Evolutionary conservation across 1,140 invertebrate species (phyloP).

Genomic region (Cephus cinctus): DNA sequence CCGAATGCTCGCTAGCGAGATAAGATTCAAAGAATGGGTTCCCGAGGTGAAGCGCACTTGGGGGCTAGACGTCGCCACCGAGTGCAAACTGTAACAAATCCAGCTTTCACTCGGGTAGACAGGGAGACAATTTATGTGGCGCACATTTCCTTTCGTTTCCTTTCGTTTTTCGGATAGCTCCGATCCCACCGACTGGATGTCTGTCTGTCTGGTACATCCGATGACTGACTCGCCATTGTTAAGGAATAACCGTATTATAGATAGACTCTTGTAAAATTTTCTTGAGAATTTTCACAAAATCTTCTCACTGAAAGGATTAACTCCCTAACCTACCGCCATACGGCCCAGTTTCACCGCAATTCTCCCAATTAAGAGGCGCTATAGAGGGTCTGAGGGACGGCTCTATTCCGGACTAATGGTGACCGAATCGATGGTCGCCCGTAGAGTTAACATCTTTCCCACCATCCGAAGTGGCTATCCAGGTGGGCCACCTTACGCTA

Average conservation of each 20-base stretch:
- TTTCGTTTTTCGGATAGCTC: too few species aligned
- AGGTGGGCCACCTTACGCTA: constrained; percentile 7
- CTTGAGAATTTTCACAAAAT: not conserved
- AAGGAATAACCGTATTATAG: too few species aligned
- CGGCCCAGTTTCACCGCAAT: not conserved
- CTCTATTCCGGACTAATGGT: not conserved
- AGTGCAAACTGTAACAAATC: constrained; percentile 58
- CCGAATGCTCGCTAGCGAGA: constrained; percentile 13
- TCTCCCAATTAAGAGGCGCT: not conserved
- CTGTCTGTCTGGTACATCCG: constrained; percentile 31
- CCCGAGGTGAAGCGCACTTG: not conserved
- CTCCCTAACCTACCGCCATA: not conserved
- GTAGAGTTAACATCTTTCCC: not conserved
- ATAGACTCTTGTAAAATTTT: too few species aligned
- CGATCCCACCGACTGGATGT: too few species aligned
- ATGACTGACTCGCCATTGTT: too few species aligned
- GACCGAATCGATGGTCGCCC: not conserved
- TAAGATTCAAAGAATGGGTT: constrained; percentile 14
- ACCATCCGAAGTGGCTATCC: not conserved
- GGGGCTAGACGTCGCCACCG: constrained; percentile 37
- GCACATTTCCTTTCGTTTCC: constrained; percentile 49
- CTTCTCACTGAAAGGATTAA: not conserved
- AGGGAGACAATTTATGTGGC: constrained; percentile 57
- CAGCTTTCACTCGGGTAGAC: constrained; percentile 55
- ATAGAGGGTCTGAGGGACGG: constrained; percentile 4